Percentiles rank a stretch among this genome's conserved stretches.
Evolutionary conservation across 2,113 vertebrate genomes (phyloP).

Genomic region (Ardeotis arabs): DNA sequence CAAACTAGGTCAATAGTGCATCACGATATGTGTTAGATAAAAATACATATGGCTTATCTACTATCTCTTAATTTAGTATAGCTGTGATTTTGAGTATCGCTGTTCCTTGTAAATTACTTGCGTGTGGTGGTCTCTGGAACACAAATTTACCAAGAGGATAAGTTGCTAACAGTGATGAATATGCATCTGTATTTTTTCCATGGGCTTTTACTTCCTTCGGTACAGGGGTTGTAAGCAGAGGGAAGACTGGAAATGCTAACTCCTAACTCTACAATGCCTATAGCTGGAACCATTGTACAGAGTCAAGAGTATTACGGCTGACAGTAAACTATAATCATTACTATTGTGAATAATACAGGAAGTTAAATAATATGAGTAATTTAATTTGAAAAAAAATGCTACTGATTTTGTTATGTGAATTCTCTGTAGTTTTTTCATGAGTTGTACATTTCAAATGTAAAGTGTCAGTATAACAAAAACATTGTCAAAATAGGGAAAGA

Average conservation of each 20-base stretch:
- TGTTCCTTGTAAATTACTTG: neutral
- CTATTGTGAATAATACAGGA: neutral
- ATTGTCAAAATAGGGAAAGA: neutral
- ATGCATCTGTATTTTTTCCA: neutral
- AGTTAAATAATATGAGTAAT: neutral
- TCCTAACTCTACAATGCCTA: neutral
- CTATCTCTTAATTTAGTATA: neutral
- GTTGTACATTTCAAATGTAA: neutral
- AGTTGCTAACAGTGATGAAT: neutral
- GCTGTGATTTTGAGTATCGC: neutral
- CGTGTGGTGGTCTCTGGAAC: neutral
- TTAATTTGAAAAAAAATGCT: neutral
- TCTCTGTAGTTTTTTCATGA: neutral
- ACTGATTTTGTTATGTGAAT: neutral
- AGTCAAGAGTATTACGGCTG: neutral
- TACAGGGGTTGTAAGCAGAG: neutral
- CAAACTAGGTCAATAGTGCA: neutral
- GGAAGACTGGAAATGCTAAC: neutral
- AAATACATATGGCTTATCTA: neutral
- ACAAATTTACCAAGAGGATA: neutral
- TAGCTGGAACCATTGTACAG: neutral
- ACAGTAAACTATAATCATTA: neutral
- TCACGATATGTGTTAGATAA: neutral
- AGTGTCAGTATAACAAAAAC: neutral
- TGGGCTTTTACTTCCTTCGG: neutral